Conservation (phyloP, 2,888 invertebrate species). For the Apamea monoglypha region DNA sequence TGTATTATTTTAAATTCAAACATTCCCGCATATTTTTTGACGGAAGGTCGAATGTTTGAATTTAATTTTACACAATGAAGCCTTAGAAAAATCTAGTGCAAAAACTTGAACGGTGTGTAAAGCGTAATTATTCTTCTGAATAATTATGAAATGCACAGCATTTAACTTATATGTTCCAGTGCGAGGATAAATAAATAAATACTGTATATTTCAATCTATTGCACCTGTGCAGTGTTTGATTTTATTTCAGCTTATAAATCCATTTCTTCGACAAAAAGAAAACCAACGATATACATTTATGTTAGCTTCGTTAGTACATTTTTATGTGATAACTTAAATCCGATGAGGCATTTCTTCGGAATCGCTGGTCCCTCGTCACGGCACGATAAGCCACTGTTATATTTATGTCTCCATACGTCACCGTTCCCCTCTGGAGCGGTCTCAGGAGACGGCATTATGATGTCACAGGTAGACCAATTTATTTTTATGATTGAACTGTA, state of each 20-base stretch:
- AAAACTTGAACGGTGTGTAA: background rate
- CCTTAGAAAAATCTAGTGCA: background rate
- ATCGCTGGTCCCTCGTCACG: constrained; percentile 76
- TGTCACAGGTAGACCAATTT: constrained; percentile 85
- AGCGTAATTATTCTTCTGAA: background rate
- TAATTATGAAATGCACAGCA: background rate
- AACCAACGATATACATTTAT: constrained; percentile 7
- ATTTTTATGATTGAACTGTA: constrained; percentile 82
- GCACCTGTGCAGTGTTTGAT: background rate
- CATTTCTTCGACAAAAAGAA: background rate
- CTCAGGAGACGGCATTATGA: constrained; percentile 82
- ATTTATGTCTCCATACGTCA: constrained; percentile 81
- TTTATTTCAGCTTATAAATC: background rate
- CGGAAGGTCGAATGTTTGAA: too few species aligned
- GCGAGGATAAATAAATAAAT: background rate
- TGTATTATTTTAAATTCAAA: background rate
- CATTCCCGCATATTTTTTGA: too few species aligned
- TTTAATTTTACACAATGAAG: background rate
- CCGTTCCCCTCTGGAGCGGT: constrained; percentile 72
- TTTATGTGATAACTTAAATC: constrained; percentile 50
- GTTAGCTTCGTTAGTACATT: constrained; percentile 40
- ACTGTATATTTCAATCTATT: background rate
- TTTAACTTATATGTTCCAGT: background rate
- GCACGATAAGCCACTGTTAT: constrained; percentile 76
- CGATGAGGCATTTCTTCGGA: constrained; percentile 61